phyloP scores from a whole-genome alignment of 2,797 vertebrate genomes.

The Schizopygopsis malacanthus region DNA sequence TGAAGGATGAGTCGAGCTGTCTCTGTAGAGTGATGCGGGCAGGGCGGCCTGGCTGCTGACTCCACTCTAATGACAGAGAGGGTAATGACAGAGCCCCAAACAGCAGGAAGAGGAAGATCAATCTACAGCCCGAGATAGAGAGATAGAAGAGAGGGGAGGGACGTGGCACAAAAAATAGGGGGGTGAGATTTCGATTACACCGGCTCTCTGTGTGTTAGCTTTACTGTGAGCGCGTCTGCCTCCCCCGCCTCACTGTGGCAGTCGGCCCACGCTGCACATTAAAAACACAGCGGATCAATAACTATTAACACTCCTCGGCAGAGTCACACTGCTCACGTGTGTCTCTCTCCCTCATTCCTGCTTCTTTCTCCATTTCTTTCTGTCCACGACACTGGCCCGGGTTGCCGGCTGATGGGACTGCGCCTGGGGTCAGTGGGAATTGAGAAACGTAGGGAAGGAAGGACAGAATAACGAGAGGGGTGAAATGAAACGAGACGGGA shows the following conservation, averaged over 20 bases:
- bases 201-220: conserved; percentile 87
- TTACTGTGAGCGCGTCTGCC: conserved; percentile 84
- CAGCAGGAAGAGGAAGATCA: conserved; percentile 99
- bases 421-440: conserved; percentile 88
- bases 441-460: conserved; percentile 79
- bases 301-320: conserved; percentile 99
- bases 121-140: conserved; percentile 96
- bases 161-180: conserved; percentile 68
- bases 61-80: conserved; percentile 99
- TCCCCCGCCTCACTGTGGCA: conserved; percentile 80
- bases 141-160: conserved; percentile 86
- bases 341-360: conserved; percentile 8
- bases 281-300: conserved; percentile 99
- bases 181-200: conserved; percentile 85
- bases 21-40: conserved; percentile 99
- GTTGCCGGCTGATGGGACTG: conserved; percentile 87
- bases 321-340: conserved; percentile 83
- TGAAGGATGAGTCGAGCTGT: conserved; percentile 99
- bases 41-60: conserved; percentile 91
- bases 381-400: conserved; percentile 87
- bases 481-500: conserved; percentile 72
- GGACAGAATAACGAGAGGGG: conserved; percentile 51
- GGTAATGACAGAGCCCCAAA: conserved; percentile 99
- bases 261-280: conserved; percentile 92
- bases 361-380: conserved; percentile 35